Percentiles rank a stretch among this genome's conserved stretches.
Evolutionary conservation across 2,113 vertebrate genomes (phyloP).

Genomic region (Nothoprocta pentlandii): DNA sequence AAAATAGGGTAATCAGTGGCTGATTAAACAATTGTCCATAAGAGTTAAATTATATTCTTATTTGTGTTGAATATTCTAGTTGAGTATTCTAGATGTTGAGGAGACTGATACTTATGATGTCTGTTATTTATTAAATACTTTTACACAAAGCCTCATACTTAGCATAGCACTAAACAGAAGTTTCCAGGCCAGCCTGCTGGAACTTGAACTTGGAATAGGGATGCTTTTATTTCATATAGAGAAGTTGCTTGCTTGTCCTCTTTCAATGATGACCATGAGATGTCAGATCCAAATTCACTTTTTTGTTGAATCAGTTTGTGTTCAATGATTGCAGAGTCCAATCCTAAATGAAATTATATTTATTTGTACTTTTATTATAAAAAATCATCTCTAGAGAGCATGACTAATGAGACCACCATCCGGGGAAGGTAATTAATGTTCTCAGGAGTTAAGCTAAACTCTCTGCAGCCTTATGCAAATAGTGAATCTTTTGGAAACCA

Average conservation of each 20-base stretch:
- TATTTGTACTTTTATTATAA: constrained; percentile 23
- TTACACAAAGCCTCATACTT: background rate
- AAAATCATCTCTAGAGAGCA: background rate
- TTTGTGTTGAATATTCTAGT: background rate
- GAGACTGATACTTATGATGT: background rate
- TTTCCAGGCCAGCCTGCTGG: background rate
- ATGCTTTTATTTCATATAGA: background rate
- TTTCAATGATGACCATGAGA: background rate
- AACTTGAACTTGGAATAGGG: background rate
- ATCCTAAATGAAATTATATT: background rate
- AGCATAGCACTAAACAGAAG: background rate
- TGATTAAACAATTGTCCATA: background rate
- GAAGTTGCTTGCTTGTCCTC: background rate
- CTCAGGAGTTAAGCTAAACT: background rate
- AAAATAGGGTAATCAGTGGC: background rate
- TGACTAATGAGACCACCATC: background rate
- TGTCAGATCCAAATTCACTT: background rate
- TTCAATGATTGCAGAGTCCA: background rate
- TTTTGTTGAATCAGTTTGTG: constrained; percentile 6
- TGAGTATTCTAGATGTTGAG: background rate
- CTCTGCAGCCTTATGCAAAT: background rate
- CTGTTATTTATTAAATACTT: background rate
- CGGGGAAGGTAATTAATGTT: background rate
- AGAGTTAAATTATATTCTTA: background rate
- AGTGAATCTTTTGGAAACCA: background rate